Base-by-base conservation (phyloP, 2,888 invertebrate species). In the Synergus itoensis region DNA sequence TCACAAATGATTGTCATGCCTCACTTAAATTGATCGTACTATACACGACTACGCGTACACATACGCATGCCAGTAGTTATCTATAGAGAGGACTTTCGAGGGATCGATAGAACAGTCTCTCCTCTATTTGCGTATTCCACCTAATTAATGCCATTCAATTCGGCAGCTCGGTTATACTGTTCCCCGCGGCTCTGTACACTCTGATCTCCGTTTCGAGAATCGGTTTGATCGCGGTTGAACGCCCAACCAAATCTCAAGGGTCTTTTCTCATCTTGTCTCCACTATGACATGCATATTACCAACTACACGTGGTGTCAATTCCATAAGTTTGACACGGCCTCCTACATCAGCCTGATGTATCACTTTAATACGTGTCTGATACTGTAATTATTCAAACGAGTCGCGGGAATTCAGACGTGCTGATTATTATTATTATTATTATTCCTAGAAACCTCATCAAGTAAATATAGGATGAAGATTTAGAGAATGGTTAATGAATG, bases 81-180 rank as follows among this genome's bases (percentile, higher is more conserved):
- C 76, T 81, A 79, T 76, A 67, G 76, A 80, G 77, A 79, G 77
- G 77, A 80, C 77, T 77, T 83, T 80, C 79, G 79, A 82, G 77
- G 84, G 84, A 87, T 89, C 88, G 88, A 88, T 87, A 86, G 84
- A 80, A 82, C 84, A 85, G 85, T 87, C 85, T 84, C 83, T 82
- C 82, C 79, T 79, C 83, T 85, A 86, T 89, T 89, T 88, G 88
- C 88, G 87, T 89, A 88, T 88, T 87, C 87, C 87, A 85, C 85
- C 88, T 90, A 90, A 89, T 90, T 89, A 90, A 89, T 88, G 89
- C 88, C 87, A 90, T 88, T 89, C 87, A 88, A 86, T 84, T 84
- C 80, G 82, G 73, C 76, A 82, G 83, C 82, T 81, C 79, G 83
- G 81, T 79, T 79, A 28, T 36, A 78, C 82, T 80, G 82, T 80